Evolutionary conservation across 37 sponge, comb jelly and placozoan genomes (phyloP).

Genomic region (Geodia barretti): DNA sequence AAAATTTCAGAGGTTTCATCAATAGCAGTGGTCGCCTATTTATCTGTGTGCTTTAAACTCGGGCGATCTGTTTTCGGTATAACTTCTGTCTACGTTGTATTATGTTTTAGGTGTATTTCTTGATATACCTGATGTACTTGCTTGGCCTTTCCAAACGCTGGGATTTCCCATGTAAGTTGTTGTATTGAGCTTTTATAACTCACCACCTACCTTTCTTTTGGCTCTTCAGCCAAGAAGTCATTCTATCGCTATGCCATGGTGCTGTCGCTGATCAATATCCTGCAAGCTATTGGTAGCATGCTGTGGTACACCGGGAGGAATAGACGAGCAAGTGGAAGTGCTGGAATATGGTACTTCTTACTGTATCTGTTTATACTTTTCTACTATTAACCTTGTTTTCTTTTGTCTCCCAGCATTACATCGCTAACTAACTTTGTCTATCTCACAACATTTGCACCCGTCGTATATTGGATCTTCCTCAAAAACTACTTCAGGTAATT

Average conservation of each 20-base stretch:
- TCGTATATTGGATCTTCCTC: slow-evolving; percentile 84
- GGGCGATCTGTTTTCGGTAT: too few relatives aligned
- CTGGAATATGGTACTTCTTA: slow-evolving; percentile 64
- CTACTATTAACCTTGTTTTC: background rate
- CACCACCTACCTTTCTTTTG: background rate
- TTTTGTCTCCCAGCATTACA: slow-evolving; percentile 33
- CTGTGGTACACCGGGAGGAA: slow-evolving; percentile 52
- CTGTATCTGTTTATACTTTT: background rate
- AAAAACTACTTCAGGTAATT: slow-evolving; percentile 71
- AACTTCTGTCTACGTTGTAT: background rate
- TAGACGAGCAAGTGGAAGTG: slow-evolving; percentile 7
- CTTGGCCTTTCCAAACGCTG: slow-evolving; percentile 23
- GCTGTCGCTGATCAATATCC: slow-evolving; percentile 48
- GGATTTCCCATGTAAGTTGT: slow-evolving; percentile 74
- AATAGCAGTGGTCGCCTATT: too few relatives aligned
- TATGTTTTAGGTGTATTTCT: slow-evolving; percentile 59
- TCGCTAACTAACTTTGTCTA: slow-evolving; percentile 53
- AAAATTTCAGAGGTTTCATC: too few relatives aligned
- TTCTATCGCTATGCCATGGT: slow-evolving; percentile 73
- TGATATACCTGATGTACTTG: slow-evolving; percentile 39
- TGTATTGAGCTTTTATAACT: too few relatives aligned
- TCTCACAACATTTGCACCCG: slow-evolving; percentile 65
- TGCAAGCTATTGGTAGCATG: slow-evolving; percentile 60
- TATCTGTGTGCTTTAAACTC: too few relatives aligned
- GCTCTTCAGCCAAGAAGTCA: slow-evolving; percentile 74